These are phyloP conservation scores for Pan troglodytes DNA, from an alignment of 2,113 vertebrate genomes.

Conservation along the genomic window DNA sequence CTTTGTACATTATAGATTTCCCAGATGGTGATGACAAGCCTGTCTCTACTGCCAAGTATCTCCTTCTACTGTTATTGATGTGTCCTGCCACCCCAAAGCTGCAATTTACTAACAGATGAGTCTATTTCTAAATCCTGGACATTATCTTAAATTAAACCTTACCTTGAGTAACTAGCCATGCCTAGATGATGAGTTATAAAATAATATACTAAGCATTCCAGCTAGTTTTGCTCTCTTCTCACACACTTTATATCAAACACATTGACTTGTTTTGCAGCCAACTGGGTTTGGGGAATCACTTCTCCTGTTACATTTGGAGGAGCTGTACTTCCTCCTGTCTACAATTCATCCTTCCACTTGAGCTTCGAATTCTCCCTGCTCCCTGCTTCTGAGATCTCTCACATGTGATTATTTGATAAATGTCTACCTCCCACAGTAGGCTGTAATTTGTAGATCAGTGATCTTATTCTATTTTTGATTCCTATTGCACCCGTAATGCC, in stretches of 20 bases:
- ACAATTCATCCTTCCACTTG: not conserved
- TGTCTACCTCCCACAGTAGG: not conserved
- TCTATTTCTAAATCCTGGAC: not conserved
- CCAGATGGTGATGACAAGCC: not conserved
- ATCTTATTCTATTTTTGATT: constrained; percentile 30
- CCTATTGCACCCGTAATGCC: not conserved
- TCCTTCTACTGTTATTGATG: not conserved
- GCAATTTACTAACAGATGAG: not conserved
- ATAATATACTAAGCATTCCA: not conserved
- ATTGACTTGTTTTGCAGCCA: not conserved
- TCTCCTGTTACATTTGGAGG: not conserved
- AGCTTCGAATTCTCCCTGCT: not conserved
- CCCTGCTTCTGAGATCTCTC: not conserved
- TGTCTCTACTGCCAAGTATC: not conserved
- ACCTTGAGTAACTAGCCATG: not conserved
- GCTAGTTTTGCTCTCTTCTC: not conserved
- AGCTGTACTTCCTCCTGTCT: not conserved
- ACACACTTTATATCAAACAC: not conserved
- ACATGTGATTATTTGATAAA: constrained; percentile 33
- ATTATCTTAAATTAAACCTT: constrained; percentile 14
- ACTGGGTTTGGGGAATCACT: not conserved
- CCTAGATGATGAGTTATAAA: not conserved
- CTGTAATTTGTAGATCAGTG: not conserved
- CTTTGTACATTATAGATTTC: not conserved
- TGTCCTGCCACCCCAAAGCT: not conserved